phyloP scores from a whole-genome alignment of 2,888 invertebrate species.

The Imbricaverruca yamaguchii region DNA sequence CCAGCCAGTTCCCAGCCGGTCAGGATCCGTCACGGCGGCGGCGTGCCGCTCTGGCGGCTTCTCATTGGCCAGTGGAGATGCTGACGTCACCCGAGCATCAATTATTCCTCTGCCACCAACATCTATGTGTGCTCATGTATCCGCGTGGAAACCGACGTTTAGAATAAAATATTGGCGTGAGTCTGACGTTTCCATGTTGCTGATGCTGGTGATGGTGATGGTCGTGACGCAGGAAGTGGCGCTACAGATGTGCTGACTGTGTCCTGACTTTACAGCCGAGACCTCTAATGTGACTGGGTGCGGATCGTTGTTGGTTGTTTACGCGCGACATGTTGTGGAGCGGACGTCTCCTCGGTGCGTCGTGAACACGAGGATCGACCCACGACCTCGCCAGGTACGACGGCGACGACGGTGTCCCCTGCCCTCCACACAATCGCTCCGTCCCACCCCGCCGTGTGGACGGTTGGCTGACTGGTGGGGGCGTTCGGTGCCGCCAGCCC shows the following conservation, averaged over 20 bases:
- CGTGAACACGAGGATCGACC: too few relatives aligned
- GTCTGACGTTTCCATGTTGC: background rate
- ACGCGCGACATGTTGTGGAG: background rate
- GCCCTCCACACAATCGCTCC: too few relatives aligned
- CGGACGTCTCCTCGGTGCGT: background rate
- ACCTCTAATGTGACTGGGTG: background rate
- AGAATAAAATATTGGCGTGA: conserved; percentile 1
- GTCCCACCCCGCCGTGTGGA: too few relatives aligned
- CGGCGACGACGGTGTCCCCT: too few relatives aligned
- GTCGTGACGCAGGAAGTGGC: too few relatives aligned
- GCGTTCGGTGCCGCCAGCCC: too few relatives aligned
- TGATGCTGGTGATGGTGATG: background rate
- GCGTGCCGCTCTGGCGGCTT: background rate
- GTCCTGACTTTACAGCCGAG: conserved; percentile 2
- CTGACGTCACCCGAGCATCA: background rate
- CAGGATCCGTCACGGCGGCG: background rate
- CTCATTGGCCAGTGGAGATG: background rate
- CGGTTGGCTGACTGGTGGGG: too few relatives aligned
- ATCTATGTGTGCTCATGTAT: background rate
- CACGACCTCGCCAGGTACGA: too few relatives aligned
- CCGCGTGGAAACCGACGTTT: background rate
- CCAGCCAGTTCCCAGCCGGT: background rate
- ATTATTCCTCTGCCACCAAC: too few relatives aligned
- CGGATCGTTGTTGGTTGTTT: conserved; percentile 8
- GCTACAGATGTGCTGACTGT: background rate